phyloP scores from a whole-genome alignment of 2,888 invertebrate species.

The Apodemia hepburni region DNA sequence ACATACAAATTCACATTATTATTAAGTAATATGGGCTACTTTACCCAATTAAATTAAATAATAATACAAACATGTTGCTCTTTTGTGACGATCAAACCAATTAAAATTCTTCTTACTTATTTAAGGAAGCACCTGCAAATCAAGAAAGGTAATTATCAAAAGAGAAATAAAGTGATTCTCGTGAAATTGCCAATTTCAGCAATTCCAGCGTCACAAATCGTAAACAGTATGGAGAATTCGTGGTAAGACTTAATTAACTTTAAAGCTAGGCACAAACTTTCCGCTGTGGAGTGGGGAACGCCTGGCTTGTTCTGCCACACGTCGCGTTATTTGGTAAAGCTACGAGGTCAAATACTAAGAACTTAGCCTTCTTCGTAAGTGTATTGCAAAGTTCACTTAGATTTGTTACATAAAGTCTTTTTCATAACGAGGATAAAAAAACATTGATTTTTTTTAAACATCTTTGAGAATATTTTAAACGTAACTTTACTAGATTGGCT shows the following conservation, averaged over 20 bases:
- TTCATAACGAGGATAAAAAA: background rate
- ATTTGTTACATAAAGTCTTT: conserved; percentile 16
- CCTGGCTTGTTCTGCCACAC: conserved; percentile 39
- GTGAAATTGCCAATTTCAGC: conserved; percentile 6
- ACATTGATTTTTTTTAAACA: no score
- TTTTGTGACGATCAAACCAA: background rate
- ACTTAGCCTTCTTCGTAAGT: conserved; percentile 50
- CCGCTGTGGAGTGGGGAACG: conserved; percentile 36
- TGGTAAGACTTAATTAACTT: conserved; percentile 56
- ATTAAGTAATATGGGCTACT: no score
- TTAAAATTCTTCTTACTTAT: background rate
- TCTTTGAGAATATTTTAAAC: no score
- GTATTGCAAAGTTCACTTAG: conserved; percentile 51
- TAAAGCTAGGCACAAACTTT: conserved; percentile 60
- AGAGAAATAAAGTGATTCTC: background rate
- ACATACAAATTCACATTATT: no score
- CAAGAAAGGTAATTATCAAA: background rate
- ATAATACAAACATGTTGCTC: background rate
- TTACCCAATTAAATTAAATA: no score
- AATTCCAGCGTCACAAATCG: conserved; percentile 40
- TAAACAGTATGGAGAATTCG: conserved; percentile 44
- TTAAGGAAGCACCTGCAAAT: background rate
- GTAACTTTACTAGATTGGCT: no score
- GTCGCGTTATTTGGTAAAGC: conserved; percentile 49
- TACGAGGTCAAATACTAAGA: conserved; percentile 51